Evolutionary conservation across 2,888 invertebrate species (phyloP).

Genomic region (Cyaniris semiargus): DNA sequence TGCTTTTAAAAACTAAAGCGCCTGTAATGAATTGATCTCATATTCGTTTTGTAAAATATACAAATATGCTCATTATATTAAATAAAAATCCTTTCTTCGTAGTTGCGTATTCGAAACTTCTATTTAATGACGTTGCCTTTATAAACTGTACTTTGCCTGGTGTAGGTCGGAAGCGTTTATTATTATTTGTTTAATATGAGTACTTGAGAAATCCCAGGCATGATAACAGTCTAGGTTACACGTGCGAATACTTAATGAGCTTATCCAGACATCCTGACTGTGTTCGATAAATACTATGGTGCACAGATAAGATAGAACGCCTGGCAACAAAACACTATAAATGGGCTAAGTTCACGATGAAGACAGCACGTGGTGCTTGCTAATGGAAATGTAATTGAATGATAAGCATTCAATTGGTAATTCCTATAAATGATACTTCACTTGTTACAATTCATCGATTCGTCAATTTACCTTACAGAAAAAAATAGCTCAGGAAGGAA

Average conservation of each 20-base stretch:
- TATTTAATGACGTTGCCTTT: neutral
- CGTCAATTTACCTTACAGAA: neutral
- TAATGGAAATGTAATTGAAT: neutral
- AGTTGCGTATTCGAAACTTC: neutral
- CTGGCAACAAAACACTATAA: conserved; percentile 6
- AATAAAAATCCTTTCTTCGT: too few relatives aligned
- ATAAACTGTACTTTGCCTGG: neutral
- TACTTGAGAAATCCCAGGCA: conserved; percentile 5
- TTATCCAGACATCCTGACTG: conserved; percentile 30
- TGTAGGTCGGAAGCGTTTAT: conserved; percentile 10
- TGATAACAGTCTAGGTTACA: conserved; percentile 29
- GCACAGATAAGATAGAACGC: conserved; percentile 24
- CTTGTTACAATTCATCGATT: neutral
- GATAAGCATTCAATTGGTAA: neutral
- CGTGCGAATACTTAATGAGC: conserved; percentile 25
- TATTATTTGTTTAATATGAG: conserved; percentile 12
- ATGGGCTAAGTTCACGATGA: neutral
- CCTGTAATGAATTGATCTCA: too few relatives aligned
- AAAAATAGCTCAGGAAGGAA: too few relatives aligned
- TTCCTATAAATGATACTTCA: neutral
- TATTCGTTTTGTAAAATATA: too few relatives aligned
- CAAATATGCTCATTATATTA: too few relatives aligned
- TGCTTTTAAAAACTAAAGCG: too few relatives aligned
- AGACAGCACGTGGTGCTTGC: neutral
- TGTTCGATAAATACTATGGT: conserved; percentile 18